Base-by-base conservation (phyloP, 2,797 vertebrate species). In the Cossypha polioptera region DNA sequence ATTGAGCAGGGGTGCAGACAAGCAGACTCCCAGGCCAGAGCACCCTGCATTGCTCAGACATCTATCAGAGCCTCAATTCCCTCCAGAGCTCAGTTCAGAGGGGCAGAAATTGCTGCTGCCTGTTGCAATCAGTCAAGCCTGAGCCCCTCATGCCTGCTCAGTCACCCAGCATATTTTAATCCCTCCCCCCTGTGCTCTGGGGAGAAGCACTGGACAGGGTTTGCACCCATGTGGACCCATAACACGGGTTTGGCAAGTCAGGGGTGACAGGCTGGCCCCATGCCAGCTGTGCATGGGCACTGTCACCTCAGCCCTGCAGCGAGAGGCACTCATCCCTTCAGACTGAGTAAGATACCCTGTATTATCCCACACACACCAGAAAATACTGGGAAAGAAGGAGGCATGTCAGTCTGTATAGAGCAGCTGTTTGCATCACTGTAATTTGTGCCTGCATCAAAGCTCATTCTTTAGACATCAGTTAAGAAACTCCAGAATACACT, bases 1-100 rank as follows among this genome's bases (percentile, higher is more conserved):
- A 42, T 2, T 63, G 77, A 89, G n/a, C 13, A 83, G 55, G 57
- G 36, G 74, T 53, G 76, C 75, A 87, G 69, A 58, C 40, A 94
- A 48, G 43, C 69, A 73, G 43, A 66, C 26, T 51, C 13, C 45
- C 31, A 33, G 55, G 31, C 24, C 48, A 73, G 57, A 85, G 62
- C 28, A 55, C 28, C 11, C 17, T 40, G 38, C 40, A 28, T 13
- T 74, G 75, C 68, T 80, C 81, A 91, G 87, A 61, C 57, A 54
- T 14, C 68, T 36, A 26, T 18, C 48, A 51, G 31, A 76, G 65
- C 17, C 59, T 35, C 68, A 77, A 5, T 28, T 90, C 68, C 61
- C 47, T 68, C 22, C 8, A 72, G n/a, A 0, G 0, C 13, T 2
- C 0, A 1, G 29, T 50, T 66, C 77, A 74, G 36, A 76, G 59